phyloP scores from a whole-genome alignment of 2,113 vertebrate species.

The Gallinago media region DNA sequence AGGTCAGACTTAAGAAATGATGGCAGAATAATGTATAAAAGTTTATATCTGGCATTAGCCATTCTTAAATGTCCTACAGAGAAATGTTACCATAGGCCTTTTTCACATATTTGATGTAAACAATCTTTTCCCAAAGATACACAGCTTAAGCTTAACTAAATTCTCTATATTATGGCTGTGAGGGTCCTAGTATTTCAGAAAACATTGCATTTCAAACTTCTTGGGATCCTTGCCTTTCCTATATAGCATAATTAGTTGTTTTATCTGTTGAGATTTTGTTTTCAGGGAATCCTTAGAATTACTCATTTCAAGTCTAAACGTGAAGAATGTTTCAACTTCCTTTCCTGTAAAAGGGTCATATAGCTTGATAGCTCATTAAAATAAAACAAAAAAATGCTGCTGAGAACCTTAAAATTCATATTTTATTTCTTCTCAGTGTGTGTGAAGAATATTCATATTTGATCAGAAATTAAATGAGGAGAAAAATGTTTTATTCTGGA shows the following conservation, averaged over 20 bases:
- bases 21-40: not conserved
- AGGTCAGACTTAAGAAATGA: constrained; percentile 17
- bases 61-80: not conserved
- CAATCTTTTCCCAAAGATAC: not conserved
- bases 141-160: not conserved
- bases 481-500: not conserved
- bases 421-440: not conserved
- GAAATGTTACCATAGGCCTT: not conserved
- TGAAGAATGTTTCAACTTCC: not conserved
- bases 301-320: not conserved
- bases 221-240: not conserved
- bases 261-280: not conserved
- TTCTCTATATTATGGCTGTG: not conserved
- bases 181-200: not conserved
- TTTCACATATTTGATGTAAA: not conserved
- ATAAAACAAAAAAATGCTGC: not conserved
- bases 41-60: not conserved
- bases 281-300: not conserved
- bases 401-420: not conserved
- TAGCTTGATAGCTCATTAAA: not conserved
- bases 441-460: not conserved
- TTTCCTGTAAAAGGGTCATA: not conserved
- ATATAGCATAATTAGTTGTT: not conserved
- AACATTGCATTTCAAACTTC: not conserved
- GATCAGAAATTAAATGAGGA: not conserved